These are phyloP conservation scores for Hetaerina americana DNA, from an alignment of 1,140 invertebrate species.

Conservation along the genomic window DNA sequence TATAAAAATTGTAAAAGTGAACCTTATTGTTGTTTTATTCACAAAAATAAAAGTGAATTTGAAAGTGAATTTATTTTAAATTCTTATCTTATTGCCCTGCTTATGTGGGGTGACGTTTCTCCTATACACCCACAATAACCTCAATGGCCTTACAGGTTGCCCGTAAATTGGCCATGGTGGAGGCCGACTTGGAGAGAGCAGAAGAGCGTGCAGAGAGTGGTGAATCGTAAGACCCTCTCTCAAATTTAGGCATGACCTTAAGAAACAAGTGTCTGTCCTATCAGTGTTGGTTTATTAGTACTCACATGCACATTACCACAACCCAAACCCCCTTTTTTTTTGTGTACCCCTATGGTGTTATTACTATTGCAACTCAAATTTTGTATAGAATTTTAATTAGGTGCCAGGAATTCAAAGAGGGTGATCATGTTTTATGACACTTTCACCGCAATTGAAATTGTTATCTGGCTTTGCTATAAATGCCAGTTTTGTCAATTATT, in stretches of 20 bases:
- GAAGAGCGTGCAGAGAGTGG: constrained; percentile 99
- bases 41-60: neutral
- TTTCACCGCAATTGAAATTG: no score
- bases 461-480: no score
- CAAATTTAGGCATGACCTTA: constrained; percentile 4
- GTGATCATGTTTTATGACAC: no score
- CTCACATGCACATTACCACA: no score
- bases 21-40: neutral
- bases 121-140: neutral
- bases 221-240: constrained; percentile 78
- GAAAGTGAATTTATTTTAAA: neutral
- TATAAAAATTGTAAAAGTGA: neutral
- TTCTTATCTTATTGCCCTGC: neutral
- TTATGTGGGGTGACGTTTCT: neutral
- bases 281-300: constrained; percentile 27
- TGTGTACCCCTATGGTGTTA: constrained; percentile 10
- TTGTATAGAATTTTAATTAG: no score
- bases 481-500: no score
- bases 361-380: constrained; percentile 8
- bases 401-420: no score
- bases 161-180: constrained; percentile 99
- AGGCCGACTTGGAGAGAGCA: constrained; percentile 99
- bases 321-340: no score
- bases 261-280: neutral
- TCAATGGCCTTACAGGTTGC: constrained; percentile 68